These are phyloP conservation scores for Oscheius sp. DNA, from an alignment of 2,888 invertebrate species.

Conservation along the genomic window DNA sequence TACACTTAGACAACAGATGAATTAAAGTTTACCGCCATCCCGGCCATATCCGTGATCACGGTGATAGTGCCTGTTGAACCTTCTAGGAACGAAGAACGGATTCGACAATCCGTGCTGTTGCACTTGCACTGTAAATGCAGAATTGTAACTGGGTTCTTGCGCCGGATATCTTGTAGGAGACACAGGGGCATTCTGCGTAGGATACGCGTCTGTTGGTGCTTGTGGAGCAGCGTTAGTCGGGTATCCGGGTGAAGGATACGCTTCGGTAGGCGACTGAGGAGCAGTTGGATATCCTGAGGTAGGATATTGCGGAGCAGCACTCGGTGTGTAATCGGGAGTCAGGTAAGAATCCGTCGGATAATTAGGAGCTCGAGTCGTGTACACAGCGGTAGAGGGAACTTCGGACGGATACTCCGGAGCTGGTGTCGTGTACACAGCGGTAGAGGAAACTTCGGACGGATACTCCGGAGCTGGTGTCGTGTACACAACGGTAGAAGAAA, in stretches of 20 bases:
- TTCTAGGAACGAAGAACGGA: constrained; percentile 11
- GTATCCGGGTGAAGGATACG: neutral
- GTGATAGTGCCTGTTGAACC: neutral
- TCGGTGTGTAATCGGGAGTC: too few species aligned
- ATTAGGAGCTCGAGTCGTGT: too few species aligned
- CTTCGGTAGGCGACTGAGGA: neutral
- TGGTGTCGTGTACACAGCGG: neutral
- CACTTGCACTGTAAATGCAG: too few species aligned
- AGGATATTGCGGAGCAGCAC: neutral
- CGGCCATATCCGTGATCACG: neutral
- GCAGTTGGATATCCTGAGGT: neutral
- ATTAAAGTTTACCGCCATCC: neutral
- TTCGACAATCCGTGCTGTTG: neutral
- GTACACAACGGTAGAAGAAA: too few species aligned
- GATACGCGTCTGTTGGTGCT: too few species aligned
- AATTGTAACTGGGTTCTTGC: too few species aligned
- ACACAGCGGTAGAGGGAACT: neutral
- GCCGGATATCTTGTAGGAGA: too few species aligned
- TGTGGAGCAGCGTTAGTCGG: neutral
- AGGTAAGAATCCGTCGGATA: too few species aligned
- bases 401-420: neutral
- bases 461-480: neutral
- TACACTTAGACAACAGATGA: neutral
- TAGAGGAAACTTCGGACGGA: neutral
- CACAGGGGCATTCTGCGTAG: too few species aligned